Evolutionary conservation across 2,888 invertebrate species (phyloP).

Genomic region (Drosophila neonasuta): DNA sequence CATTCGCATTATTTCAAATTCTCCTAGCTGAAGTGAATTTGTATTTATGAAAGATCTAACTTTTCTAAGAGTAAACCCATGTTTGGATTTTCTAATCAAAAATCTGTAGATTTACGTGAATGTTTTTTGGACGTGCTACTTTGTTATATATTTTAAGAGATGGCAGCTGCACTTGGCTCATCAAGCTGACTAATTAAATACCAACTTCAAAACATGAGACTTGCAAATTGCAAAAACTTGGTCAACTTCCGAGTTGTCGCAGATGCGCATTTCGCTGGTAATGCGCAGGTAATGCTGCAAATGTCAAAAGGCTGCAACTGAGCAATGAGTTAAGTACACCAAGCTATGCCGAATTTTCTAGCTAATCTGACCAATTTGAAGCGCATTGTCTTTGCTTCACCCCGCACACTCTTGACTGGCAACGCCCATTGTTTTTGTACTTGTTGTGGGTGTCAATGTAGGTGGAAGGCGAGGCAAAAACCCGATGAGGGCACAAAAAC

Average conservation of each 20-base stretch:
- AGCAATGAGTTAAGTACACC: conserved; percentile 18
- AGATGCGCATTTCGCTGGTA: conserved; percentile 39
- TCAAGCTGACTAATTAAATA: conserved; percentile 65
- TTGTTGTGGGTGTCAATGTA: conserved; percentile 26
- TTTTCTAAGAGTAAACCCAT: too few species aligned
- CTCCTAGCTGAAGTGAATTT: too few species aligned
- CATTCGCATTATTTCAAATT: too few species aligned
- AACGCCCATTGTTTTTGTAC: conserved; percentile 36
- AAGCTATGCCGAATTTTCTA: conserved; percentile 55
- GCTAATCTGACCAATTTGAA: conserved; percentile 76
- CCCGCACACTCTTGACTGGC: conserved; percentile 15
- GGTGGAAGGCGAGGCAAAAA: conserved; percentile 51
- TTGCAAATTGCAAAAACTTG: conserved; percentile 9
- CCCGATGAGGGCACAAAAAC: conserved; percentile 57
- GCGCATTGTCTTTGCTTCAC: conserved; percentile 69
- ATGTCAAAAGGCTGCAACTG: conserved; percentile 61
- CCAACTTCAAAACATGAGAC: conserved; percentile 12
- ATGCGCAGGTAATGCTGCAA: conserved; percentile 66
- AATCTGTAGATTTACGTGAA: too few species aligned
- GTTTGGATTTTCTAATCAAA: too few species aligned
- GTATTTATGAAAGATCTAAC: too few species aligned
- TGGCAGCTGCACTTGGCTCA: conserved; percentile 38
- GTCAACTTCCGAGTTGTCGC: conserved; percentile 16
- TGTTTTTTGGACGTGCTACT: too few species aligned
- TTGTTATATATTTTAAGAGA: not conserved